Evolutionary conservation across 2,797 vertebrate species (phyloP).

Genomic region (Schizopygopsis pylzovi): DNA sequence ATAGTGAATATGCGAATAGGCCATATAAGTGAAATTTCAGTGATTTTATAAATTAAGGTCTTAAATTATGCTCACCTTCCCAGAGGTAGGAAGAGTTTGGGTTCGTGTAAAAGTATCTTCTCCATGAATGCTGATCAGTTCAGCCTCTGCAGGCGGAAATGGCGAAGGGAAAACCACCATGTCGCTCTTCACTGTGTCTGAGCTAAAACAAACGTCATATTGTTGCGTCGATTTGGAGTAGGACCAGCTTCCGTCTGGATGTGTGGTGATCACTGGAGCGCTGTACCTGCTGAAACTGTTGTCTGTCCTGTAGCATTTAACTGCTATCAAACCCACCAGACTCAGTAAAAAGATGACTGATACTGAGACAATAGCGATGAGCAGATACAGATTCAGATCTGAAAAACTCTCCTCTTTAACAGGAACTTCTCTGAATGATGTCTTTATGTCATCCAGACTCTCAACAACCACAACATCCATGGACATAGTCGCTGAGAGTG

Average conservation of each 20-base stretch:
- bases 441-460: slow-evolving; percentile 13
- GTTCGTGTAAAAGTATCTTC: slow-evolving; percentile 52
- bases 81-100: slow-evolving; percentile 45
- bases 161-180: slow-evolving; percentile 55
- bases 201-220: slow-evolving; percentile 61
- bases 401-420: slow-evolving; percentile 46
- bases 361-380: slow-evolving; percentile 49
- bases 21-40: background rate
- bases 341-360: slow-evolving; percentile 58
- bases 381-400: slow-evolving; percentile 50
- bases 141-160: slow-evolving; percentile 49
- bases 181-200: slow-evolving; percentile 61
- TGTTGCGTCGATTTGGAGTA: slow-evolving; percentile 58
- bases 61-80: slow-evolving; percentile 51
- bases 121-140: slow-evolving; percentile 56
- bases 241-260: slow-evolving; percentile 59
- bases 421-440: slow-evolving; percentile 9
- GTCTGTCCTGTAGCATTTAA: slow-evolving; percentile 56
- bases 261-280: slow-evolving; percentile 56
- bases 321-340: slow-evolving; percentile 48
- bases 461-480: slow-evolving; percentile 80
- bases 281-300: slow-evolving; percentile 39
- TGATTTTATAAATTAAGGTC: background rate
- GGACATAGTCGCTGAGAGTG: slow-evolving; percentile 70
- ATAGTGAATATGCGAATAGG: background rate